Evolutionary conservation across 2,113 vertebrate genomes (phyloP).

Genomic region (Entelurus aequoreus): DNA sequence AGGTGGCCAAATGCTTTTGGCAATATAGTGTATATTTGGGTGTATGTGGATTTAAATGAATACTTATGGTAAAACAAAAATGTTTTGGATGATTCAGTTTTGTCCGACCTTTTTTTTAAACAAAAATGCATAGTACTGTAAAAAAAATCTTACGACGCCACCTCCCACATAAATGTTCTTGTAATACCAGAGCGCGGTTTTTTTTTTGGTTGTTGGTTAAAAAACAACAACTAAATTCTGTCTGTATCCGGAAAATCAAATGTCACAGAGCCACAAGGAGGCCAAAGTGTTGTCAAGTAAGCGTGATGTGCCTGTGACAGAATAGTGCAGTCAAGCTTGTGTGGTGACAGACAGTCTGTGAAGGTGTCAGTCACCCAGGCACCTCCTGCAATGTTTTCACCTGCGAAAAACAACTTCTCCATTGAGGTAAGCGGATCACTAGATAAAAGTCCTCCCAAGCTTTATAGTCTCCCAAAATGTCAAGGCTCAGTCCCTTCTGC

Average conservation of each 20-base stretch:
- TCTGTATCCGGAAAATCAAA: not conserved
- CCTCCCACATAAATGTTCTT: not conserved
- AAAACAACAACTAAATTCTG: not conserved
- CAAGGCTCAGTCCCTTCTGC: not conserved
- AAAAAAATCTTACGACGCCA: too few relatives aligned
- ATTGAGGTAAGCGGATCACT: not conserved
- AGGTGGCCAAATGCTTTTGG: too few relatives aligned
- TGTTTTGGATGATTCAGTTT: too few relatives aligned
- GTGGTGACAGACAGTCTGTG: not conserved
- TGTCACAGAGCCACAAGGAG: not conserved
- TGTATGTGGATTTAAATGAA: too few relatives aligned
- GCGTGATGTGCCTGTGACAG: constrained; percentile 2
- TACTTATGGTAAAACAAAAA: too few relatives aligned
- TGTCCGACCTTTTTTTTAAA: too few relatives aligned
- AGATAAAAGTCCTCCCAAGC: not conserved
- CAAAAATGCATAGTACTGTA: too few relatives aligned
- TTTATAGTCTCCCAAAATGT: not conserved
- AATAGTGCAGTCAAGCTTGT: not conserved
- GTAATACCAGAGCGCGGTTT: too few relatives aligned
- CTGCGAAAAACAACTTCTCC: not conserved
- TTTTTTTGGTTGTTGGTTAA: too few relatives aligned
- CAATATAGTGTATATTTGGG: too few relatives aligned
- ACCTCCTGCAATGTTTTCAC: constrained; percentile 1
- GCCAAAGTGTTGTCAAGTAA: constrained; percentile 1
- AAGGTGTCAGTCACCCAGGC: constrained; percentile 3